These are phyloP conservation scores for Polydrusus tereticollis DNA, from an alignment of 2,888 invertebrate species.

Conservation along the genomic window DNA sequence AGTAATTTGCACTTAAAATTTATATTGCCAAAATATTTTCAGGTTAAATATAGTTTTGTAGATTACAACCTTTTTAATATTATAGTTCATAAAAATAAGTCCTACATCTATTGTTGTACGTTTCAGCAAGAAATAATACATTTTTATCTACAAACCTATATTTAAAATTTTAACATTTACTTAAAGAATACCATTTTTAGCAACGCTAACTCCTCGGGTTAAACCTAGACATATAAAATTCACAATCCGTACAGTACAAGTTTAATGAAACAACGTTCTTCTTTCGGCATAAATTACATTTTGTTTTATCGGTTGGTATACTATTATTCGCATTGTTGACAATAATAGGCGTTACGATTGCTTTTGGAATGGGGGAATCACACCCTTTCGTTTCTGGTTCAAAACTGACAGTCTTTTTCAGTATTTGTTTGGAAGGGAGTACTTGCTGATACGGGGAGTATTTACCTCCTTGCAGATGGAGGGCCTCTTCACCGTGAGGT, in stretches of 20 bases:
- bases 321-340: conserved; percentile 64
- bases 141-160: neutral
- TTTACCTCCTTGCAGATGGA: conserved; percentile 64
- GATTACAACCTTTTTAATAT: neutral
- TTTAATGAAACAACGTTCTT: conserved; percentile 83
- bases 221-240: conserved; percentile 91
- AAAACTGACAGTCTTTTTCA: conserved; percentile 80
- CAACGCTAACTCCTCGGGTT: conserved; percentile 69
- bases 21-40: conserved; percentile 10
- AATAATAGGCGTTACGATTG: conserved; percentile 64
- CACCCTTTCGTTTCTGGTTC: conserved; percentile 81
- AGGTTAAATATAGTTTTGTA: neutral
- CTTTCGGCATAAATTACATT: conserved; percentile 90
- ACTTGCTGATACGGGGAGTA: conserved; percentile 76
- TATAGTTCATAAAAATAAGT: too few relatives aligned
- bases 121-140: neutral
- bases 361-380: conserved; percentile 60
- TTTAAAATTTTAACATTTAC: neutral
- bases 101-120: neutral
- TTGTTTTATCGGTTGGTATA: conserved; percentile 71
- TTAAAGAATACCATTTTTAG: neutral
- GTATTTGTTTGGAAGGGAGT: conserved; percentile 73
- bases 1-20: conserved; percentile 27
- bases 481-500: conserved; percentile 55
- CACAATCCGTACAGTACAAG: conserved; percentile 90